phyloP scores from a whole-genome alignment of 2,888 invertebrate genomes.

The Gibbula magus region DNA sequence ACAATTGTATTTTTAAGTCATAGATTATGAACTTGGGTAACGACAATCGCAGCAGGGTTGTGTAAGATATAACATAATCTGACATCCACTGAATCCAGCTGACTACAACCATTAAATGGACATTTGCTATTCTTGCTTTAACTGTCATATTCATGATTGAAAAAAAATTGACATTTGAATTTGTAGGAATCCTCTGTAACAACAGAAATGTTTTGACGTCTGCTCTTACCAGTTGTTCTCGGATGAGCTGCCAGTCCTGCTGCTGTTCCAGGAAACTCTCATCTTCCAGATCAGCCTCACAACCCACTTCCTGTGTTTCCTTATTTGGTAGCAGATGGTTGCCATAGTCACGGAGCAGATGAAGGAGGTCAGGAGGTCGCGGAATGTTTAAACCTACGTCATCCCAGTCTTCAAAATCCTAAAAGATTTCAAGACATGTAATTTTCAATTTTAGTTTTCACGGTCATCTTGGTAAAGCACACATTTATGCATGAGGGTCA shows the following conservation, averaged over 20 bases:
- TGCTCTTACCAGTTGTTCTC: conserved; percentile 56
- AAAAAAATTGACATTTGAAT: neutral
- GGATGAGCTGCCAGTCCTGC: conserved; percentile 48
- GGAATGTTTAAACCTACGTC: conserved; percentile 91
- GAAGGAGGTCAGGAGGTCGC: conserved; percentile 84
- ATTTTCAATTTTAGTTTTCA: too few relatives aligned
- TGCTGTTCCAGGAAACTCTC: conserved; percentile 44
- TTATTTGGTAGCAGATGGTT: conserved; percentile 62
- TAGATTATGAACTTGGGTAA: too few relatives aligned
- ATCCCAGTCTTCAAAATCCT: conserved; percentile 94
- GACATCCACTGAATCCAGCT: too few relatives aligned
- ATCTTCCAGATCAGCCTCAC: conserved; percentile 58
- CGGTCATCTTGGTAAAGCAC: too few relatives aligned
- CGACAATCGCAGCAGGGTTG: too few relatives aligned
- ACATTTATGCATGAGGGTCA: too few relatives aligned
- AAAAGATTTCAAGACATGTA: too few relatives aligned
- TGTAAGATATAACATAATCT: too few relatives aligned
- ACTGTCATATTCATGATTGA: too few relatives aligned
- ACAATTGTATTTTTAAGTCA: too few relatives aligned
- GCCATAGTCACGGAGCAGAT: conserved; percentile 74
- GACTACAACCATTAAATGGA: too few relatives aligned
- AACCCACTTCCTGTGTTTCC: conserved; percentile 55
- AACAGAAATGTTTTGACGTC: neutral
- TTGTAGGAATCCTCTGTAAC: neutral
- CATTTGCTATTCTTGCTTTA: too few relatives aligned